Percentiles rank a stretch among this genome's conserved stretches.
Evolutionary conservation across 92 coral and sea anemone species (phyloP).

Genomic region (Virgularia gustaviana): DNA sequence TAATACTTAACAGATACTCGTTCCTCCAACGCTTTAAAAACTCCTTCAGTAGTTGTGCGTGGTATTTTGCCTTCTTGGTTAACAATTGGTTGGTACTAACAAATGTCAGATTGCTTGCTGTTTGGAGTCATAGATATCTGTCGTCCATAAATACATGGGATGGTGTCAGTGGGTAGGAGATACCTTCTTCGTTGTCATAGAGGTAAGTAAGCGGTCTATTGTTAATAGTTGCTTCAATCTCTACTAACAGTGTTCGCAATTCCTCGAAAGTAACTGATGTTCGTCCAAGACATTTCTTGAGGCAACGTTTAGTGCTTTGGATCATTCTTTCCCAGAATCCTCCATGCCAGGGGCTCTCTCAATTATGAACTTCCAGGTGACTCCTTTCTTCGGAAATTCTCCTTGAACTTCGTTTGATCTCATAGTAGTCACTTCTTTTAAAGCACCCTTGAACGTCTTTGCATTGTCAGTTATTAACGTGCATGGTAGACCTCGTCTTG

Average conservation of each 20-base stretch:
- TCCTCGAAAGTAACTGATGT: constrained; percentile 1
- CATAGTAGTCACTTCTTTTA: constrained; percentile 16
- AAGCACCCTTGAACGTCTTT: constrained; percentile 21
- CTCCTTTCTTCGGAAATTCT: background rate
- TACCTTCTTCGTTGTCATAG: constrained; percentile 4
- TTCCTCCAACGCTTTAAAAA: constrained; percentile 6
- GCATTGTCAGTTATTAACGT: constrained; percentile 14
- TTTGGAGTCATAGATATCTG: background rate
- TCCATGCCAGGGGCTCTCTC: constrained; percentile 29
- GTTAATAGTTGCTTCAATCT: constrained; percentile 2
- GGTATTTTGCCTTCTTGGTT: constrained; percentile 23
- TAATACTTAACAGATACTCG: constrained; percentile 13
- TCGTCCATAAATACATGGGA: background rate
- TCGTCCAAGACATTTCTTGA: constrained; percentile 2
- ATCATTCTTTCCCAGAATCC: constrained; percentile 25
- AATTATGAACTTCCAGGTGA: constrained; percentile 6
- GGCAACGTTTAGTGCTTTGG: background rate
- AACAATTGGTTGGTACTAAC: constrained; percentile 4
- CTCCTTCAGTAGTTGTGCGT: background rate
- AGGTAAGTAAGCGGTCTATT: constrained; percentile 9
- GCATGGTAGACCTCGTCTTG: constrained; percentile 17
- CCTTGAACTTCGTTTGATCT: constrained; percentile 7
- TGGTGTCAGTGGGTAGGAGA: constrained; percentile 22
- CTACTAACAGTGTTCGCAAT: constrained; percentile 2
- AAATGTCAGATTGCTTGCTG: background rate